phyloP scores from a whole-genome alignment of 2,888 invertebrate genomes.

The Morinoia aosen region DNA sequence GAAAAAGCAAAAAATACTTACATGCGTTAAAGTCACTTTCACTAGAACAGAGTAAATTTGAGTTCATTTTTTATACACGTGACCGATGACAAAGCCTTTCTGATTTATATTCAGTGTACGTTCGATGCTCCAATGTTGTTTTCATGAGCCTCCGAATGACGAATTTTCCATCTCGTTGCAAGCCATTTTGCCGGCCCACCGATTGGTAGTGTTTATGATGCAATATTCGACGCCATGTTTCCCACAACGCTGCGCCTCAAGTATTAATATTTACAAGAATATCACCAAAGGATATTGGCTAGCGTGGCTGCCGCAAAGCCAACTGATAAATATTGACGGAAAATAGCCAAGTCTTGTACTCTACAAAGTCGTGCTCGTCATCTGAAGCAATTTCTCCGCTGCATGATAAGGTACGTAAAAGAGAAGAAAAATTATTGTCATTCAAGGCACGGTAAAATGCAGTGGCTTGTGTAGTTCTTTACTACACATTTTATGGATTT shows the following conservation, averaged over 20 bases:
- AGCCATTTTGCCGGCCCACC: background rate
- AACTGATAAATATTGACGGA: background rate
- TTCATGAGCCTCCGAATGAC: background rate
- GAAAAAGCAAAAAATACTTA: no score
- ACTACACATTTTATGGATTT: background rate
- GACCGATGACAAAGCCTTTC: background rate
- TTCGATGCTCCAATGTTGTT: background rate
- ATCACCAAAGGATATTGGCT: constrained; percentile 14
- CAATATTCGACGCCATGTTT: background rate
- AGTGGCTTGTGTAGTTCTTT: background rate
- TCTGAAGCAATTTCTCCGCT: background rate
- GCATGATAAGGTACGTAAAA: background rate
- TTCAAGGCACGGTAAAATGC: background rate
- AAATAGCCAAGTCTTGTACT: background rate
- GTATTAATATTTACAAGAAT: constrained; percentile 19
- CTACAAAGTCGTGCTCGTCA: background rate
- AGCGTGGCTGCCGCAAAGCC: background rate
- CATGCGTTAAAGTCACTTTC: no score
- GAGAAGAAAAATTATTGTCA: background rate
- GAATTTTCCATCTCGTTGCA: background rate
- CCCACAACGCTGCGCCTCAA: background rate
- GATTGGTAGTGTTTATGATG: background rate
- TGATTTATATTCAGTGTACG: background rate
- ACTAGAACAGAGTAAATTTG: no score
- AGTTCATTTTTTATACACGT: no score